Conservation (phyloP, 2,888 invertebrate species). For the Ariolimax columbianus region DNA sequence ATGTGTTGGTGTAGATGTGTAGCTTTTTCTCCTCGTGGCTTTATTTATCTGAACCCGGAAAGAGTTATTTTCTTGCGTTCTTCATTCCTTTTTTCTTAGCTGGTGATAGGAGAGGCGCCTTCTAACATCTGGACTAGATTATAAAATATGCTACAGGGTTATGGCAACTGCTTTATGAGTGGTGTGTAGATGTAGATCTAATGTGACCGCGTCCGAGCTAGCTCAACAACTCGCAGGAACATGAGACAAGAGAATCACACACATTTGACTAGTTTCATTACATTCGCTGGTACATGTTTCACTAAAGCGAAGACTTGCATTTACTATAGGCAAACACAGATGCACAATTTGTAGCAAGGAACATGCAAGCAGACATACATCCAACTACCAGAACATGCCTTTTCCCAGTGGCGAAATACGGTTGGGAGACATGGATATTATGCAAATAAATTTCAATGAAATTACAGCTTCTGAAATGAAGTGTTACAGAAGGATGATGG, state of each 20-base stretch:
- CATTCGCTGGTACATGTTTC: not conserved
- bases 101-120: not conserved
- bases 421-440: no score
- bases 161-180: not conserved
- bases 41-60: slow-evolving; percentile 16
- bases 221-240: not conserved
- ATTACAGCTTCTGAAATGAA: no score
- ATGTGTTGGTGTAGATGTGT: slow-evolving; percentile 1
- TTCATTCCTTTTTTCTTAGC: not conserved
- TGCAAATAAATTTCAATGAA: no score
- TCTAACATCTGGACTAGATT: not conserved
- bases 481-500: no score
- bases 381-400: no score
- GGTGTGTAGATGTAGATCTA: not conserved
- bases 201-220: not conserved
- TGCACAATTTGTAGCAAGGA: no score
- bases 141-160: not conserved
- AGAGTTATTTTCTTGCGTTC: not conserved
- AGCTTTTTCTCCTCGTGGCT: not conserved
- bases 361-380: no score
- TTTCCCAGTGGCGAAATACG: no score
- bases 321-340: no score
- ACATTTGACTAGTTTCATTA: not conserved
- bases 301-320: no score
- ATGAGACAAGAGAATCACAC: no score